Evolutionary conservation across 1,140 invertebrate genomes (phyloP), one percentile per base, ranked within the genome.

Genomic region (Vollenhovia emeryi): DNA sequence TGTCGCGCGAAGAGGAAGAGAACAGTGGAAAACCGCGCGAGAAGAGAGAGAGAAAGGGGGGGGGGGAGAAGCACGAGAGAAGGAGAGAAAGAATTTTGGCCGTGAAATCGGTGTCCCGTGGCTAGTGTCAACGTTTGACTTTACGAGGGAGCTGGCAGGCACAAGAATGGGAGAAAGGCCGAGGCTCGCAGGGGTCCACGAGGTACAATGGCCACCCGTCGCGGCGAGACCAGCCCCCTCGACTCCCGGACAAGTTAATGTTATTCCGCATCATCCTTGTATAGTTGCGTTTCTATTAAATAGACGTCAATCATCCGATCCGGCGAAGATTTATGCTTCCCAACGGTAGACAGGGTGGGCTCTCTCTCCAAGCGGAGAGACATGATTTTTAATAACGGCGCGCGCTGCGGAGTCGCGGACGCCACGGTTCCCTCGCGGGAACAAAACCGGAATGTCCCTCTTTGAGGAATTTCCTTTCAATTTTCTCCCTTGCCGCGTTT

Each of bases 261-360:
- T 91, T 92, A 92, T 91, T 89, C 89, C 91, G 88, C 88, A 89
- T 87, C 90, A 89, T 91, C 87, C 90, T 69, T 89, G 87, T 88
- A 86, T 93, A 90, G 92, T 93, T 93, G 93, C 88, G 89, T 94
- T 94, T 94, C 93, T 94, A 94, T 94, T 94, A 94, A 94, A 94
- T 92, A 92, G 89, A 91, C 92, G 93, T 94, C 93, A 94, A 94
- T 94, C 93, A 93, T 84, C 73, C 71, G 84, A 90, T 90, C 79
- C 86, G 18, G 59, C 33, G 21, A 78, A 87, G 91, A 92, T 93
- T 92, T 92, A 91, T 93, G 88, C 64, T 83, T 78, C 76, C 86
- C 71, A 64, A 60, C 40, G 73, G 66, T 78, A 64, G 86, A 74
- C 88, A 57, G 73, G 85, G 88, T 85, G 79, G 86, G 60, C 86